A percentile compares a stretch with the other conserved stretches of the same genome.
These are phyloP conservation scores for Stomorhina lunata DNA, from an alignment of 2,888 invertebrate genomes.

Conservation along the genomic window DNA sequence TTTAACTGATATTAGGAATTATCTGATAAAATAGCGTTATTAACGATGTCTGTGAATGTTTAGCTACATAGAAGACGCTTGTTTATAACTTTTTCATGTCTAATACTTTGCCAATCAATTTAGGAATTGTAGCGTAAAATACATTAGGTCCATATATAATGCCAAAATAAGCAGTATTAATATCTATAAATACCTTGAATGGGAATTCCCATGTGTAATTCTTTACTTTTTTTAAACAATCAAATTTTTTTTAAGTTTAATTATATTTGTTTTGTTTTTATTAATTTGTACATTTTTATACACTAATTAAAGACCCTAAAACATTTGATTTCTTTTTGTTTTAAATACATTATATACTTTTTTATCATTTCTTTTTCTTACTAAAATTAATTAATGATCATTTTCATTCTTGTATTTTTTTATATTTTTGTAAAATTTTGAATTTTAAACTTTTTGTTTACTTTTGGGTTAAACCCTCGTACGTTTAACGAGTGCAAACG, in stretches of 20 bases:
- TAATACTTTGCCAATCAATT: too few relatives aligned
- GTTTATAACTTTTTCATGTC: too few relatives aligned
- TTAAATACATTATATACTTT: constrained; percentile 47
- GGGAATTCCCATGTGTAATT: too few relatives aligned
- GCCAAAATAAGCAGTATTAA: too few relatives aligned
- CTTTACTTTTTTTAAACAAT: background rate
- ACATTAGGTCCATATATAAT: too few relatives aligned
- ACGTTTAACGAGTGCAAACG: constrained; percentile 38
- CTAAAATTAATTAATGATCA: constrained; percentile 58
- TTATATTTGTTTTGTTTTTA: constrained; percentile 44
- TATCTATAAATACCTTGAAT: too few relatives aligned
- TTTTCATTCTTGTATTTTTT: constrained; percentile 39
- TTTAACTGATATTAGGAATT: too few relatives aligned
- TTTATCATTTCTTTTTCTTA: constrained; percentile 1
- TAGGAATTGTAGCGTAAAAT: too few relatives aligned
- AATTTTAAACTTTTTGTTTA: constrained; percentile 33
- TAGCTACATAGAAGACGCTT: too few relatives aligned
- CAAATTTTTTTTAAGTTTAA: background rate
- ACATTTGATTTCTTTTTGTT: constrained; percentile 51
- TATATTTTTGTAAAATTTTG: constrained; percentile 41
- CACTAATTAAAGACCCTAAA: constrained; percentile 64
- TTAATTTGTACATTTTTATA: constrained; percentile 66
- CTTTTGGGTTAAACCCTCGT: constrained; percentile 1
- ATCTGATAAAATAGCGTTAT: too few relatives aligned
- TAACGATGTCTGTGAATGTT: too few relatives aligned